Evolutionary conservation across 1,140 invertebrate genomes (phyloP).

Genomic region (Drosophila eugracilis): DNA sequence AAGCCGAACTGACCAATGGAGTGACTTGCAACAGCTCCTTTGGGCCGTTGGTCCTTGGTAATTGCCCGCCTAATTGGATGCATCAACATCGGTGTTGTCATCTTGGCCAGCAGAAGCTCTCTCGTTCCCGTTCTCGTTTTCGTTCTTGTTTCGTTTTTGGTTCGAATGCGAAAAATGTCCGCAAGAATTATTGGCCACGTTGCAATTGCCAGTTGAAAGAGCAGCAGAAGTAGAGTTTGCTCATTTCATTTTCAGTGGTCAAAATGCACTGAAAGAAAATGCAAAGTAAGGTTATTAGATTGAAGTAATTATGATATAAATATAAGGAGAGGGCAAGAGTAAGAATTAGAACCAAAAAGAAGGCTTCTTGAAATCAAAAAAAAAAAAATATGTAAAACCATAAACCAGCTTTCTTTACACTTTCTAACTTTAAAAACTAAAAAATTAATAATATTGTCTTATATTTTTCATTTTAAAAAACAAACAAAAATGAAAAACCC

Average conservation of each 20-base stretch:
- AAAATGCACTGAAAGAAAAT: neutral
- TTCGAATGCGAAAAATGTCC: constrained; percentile 27
- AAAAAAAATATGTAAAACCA: no score
- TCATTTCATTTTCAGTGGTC: constrained; percentile 8
- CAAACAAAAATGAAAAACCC: no score
- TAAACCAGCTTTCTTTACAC: no score
- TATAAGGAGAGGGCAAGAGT: no score
- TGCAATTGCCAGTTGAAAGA: constrained; percentile 9
- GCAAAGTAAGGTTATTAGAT: no score
- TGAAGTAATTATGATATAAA: no score
- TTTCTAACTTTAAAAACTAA: no score
- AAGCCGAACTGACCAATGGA: neutral
- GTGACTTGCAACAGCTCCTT: constrained; percentile 32
- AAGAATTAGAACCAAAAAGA: no score
- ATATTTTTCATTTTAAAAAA: neutral
- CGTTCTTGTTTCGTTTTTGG: neutral
- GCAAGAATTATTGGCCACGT: constrained; percentile 17
- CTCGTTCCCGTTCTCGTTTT: no score
- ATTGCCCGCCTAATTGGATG: constrained; percentile 71
- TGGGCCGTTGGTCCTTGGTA: constrained; percentile 37
- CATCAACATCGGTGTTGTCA: constrained; percentile 57
- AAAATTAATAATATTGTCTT: no score
- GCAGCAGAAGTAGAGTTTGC: neutral
- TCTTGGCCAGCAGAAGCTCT: constrained; percentile 28
- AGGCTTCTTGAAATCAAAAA: no score